Conservation (phyloP, 2,888 invertebrate species). For the Drosophila atripex region DNA sequence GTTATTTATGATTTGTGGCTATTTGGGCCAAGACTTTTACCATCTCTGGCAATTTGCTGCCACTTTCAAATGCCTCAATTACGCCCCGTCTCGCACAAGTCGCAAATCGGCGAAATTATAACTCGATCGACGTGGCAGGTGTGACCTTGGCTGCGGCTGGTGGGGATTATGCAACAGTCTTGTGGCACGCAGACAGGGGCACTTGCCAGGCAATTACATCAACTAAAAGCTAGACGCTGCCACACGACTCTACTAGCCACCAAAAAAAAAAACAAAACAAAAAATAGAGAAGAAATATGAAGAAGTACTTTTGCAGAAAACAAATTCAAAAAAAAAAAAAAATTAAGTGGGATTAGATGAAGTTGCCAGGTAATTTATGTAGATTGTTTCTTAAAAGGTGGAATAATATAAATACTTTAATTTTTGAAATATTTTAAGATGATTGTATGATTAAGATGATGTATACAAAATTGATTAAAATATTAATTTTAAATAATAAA, state of each 20-base stretch:
- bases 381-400: too few species aligned
- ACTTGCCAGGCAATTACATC: conserved; percentile 42
- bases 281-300: too few species aligned
- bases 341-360: too few species aligned
- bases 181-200: not conserved
- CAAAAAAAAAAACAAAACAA: not conserved
- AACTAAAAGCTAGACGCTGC: conserved; percentile 32
- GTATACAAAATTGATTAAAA: not conserved
- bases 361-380: not conserved
- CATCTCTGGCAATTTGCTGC: conserved; percentile 32
- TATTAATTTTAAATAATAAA: not conserved
- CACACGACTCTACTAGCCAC: conserved; percentile 13
- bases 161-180: conserved; percentile 18
- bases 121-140: conserved; percentile 41
- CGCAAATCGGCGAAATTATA: conserved; percentile 49
- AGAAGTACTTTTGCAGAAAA: not conserved
- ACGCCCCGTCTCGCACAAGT: conserved; percentile 42
- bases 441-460: too few species aligned
- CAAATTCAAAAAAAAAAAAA: not conserved
- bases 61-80: conserved; percentile 51
- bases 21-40: conserved; percentile 22
- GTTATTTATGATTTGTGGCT: not conserved
- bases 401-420: not conserved
- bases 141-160: conserved; percentile 35
- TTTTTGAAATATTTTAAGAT: not conserved